phyloP scores from a whole-genome alignment of 1,140 invertebrate species.

The Drosophila athabasca region DNA sequence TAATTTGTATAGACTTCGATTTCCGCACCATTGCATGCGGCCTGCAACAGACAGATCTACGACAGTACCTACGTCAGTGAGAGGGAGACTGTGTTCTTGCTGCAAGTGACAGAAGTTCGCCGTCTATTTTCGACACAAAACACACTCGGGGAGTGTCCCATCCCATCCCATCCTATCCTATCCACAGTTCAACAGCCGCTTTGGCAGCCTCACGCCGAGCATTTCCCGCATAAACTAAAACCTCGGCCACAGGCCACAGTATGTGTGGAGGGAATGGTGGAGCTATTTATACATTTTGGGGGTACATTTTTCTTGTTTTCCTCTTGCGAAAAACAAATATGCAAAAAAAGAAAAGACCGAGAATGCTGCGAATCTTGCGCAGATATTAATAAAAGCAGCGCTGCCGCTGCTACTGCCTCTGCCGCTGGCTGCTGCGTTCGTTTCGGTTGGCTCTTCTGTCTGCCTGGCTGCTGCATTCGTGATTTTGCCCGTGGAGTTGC shows the following conservation, averaged over 20 bases:
- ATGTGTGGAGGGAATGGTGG: conserved; percentile 35
- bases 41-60: no score
- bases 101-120: conserved; percentile 37
- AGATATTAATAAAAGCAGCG: conserved; percentile 80
- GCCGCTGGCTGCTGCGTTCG: conserved; percentile 16
- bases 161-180: conserved; percentile 17
- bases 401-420: conserved; percentile 30
- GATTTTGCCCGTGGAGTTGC: conserved; percentile 73
- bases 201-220: conserved; percentile 49
- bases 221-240: conserved; percentile 42
- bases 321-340: conserved; percentile 60
- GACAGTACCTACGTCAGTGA: neutral
- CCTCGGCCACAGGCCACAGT: conserved; percentile 21
- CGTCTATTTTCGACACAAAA: conserved; percentile 29
- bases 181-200: conserved; percentile 53
- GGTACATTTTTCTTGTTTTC: conserved; percentile 65
- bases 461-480: conserved; percentile 56
- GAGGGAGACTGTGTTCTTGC: neutral
- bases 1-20: no score
- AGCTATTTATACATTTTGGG: conserved; percentile 67
- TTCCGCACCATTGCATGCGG: no score
- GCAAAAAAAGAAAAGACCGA: conserved; percentile 56
- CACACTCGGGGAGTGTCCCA: neutral
- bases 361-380: conserved; percentile 34
- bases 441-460: conserved; percentile 49